Base-by-base conservation (phyloP, 2,113 vertebrate genomes). In the Boleophthalmus pectinirostris region DNA sequence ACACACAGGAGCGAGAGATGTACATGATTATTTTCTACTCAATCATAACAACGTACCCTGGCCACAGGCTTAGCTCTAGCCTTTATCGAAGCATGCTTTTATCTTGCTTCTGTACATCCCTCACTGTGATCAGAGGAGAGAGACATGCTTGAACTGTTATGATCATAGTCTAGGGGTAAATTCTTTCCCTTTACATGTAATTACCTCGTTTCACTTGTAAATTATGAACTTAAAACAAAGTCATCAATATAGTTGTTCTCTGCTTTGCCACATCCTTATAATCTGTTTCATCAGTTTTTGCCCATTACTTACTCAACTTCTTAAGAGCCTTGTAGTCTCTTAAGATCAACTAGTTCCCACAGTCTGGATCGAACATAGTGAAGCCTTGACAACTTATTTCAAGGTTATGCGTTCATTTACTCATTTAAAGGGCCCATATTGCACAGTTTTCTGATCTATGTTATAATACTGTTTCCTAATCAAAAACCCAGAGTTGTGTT, bases 1-100 rank as follows among this genome's bases (percentile, higher is more conserved):
- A 69, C 23, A 58, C 68, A 65, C 76, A 47, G 70, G 79, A 70
- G 64, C 43, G 45, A n/a, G 66, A 78, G 78, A 88, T 78, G 79
- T 70, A 73, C 72, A 77, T 46, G 78, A 80, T 90, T 90, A 86
- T 87, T 90, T 80, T 80, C 66, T 78, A 77, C 83, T 90, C 80
- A 1, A 88, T 90, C 90, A 90, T 82, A 68, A 80, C 82, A 51
- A 60, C 54, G 71, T 75, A 79, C 76, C 49, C 74, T 60, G 68
- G 75, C 87, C 73, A 70, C 70, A 7, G 64, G 86, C 77, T 74
- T 73, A 1, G 68, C 86, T 83, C 18, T 66, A 67, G 72, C 78
- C 80, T 75, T 72, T 63, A 64, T 76, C 82, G 81, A 80, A 24
- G 12, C 78, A 79, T 71, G 57, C 79, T 74, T 85, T 87, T 77